Evolutionary conservation across 92 coral and sea anemone species (phyloP).

Genomic region (Palythoa heliodiscus): DNA sequence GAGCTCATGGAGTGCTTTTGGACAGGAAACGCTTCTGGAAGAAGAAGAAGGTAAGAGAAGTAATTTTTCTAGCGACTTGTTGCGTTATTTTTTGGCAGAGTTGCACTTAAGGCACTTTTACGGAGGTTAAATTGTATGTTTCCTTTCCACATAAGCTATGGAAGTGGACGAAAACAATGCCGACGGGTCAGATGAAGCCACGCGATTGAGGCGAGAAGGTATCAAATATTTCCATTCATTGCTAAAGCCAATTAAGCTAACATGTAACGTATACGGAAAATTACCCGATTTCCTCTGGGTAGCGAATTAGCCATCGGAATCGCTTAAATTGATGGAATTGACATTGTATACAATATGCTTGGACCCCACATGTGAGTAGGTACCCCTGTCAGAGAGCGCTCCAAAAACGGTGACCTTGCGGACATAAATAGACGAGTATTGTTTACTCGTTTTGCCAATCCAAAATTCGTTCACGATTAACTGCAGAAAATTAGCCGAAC

Average conservation of each 20-base stretch:
- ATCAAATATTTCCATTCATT: slow-evolving; percentile 27
- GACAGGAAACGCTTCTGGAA: slow-evolving; percentile 74
- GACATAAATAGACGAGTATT: neutral
- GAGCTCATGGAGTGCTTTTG: slow-evolving; percentile 97
- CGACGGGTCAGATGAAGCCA: slow-evolving; percentile 86
- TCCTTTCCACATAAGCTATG: slow-evolving; percentile 85
- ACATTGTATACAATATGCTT: slow-evolving; percentile 18
- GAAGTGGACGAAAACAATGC: slow-evolving; percentile 99
- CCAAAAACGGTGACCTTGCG: slow-evolving; percentile 28
- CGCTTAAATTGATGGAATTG: slow-evolving; percentile 21
- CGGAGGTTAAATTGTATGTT: slow-evolving; percentile 73
- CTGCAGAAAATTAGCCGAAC: neutral
- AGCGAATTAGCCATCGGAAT: neutral
- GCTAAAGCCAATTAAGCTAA: neutral
- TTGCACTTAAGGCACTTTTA: slow-evolving; percentile 56
- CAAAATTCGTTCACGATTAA: slow-evolving; percentile 2
- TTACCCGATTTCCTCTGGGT: slow-evolving; percentile 28
- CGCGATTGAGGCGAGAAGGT: slow-evolving; percentile 94
- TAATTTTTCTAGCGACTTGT: slow-evolving; percentile 47
- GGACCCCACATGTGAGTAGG: slow-evolving; percentile 11
- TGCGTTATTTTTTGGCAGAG: slow-evolving; percentile 22
- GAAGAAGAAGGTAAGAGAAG: slow-evolving; percentile 89
- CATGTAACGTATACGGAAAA: slow-evolving; percentile 7
- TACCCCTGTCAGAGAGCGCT: slow-evolving; percentile 37
- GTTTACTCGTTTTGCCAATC: slow-evolving; percentile 23